A percentile compares a stretch with the other conserved stretches of the same genome.
Conservation (phyloP, 2,797 vertebrate species). For the Diglossa cyanea region DNA sequence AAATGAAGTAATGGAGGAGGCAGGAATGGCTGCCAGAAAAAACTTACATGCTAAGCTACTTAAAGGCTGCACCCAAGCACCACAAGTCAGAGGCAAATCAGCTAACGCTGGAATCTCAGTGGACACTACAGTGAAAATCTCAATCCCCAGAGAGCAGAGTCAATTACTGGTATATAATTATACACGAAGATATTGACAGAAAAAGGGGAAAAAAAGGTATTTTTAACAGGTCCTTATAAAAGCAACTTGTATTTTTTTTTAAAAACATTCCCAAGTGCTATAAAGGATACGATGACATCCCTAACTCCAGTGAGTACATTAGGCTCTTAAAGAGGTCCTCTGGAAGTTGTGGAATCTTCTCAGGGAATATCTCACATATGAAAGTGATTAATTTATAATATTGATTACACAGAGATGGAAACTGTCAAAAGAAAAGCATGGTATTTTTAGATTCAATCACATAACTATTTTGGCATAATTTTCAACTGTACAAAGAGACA, state of each 20-base stretch:
- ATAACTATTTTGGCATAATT: not conserved
- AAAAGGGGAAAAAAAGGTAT: not conserved
- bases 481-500: not conserved
- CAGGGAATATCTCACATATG: conserved; percentile 99
- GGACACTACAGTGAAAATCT: not conserved
- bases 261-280: not conserved
- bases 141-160: not conserved
- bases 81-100: not conserved
- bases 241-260: not conserved
- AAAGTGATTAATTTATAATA: conserved; percentile 99
- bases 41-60: conserved; percentile 40
- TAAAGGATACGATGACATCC: conserved; percentile 98
- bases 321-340: conserved; percentile 98
- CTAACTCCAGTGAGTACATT: conserved; percentile 97
- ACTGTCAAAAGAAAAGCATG: conserved; percentile 78
- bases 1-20: conserved; percentile 49
- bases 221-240: not conserved
- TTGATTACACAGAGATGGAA: conserved; percentile 98
- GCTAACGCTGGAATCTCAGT: not conserved
- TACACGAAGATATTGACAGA: not conserved
- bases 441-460: not conserved
- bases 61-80: conserved; percentile 11
- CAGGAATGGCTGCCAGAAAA: conserved; percentile 60
- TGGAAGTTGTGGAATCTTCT: conserved; percentile 98
- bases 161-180: not conserved